Evolutionary conservation across 2,113 vertebrate species (phyloP), one percentile per base, ranked within the genome.

Genomic region (Camelus dromedarius): DNA sequence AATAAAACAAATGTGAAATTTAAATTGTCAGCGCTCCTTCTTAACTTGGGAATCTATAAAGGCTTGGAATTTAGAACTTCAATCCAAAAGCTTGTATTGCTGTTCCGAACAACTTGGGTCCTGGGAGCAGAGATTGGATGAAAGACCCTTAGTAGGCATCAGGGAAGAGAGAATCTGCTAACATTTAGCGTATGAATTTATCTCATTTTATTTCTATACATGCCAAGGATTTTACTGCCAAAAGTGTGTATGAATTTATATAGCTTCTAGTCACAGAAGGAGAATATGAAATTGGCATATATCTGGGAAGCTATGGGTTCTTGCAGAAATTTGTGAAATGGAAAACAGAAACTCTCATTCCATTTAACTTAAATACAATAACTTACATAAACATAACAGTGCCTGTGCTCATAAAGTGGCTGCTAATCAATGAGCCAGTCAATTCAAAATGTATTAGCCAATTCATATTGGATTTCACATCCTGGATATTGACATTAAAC

Each of bases 331-430:
- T 72, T 82, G 13, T 90, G 64, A 76, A 93, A 56, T 70, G 14
- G 12, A 62, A 93, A 95, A 81, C 22, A 76, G 35, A 83, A 88
- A 86, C 4, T 76, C 15, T 81, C 24, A 52, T 86, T n/a, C 18
- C n/a, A 88, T 79, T 94, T 67, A 56, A 79, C 50, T 94, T 91
- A 90, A 95, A 64, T 94, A 84, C 7, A 96, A 54, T 76, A 89
- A 48, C 52, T 20, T 95, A 87, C 60, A 76, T 86, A 60, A 84
- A 67, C 73, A 86, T 82, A 64, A 66, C 54, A 56, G 35, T 64
- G 46, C 8, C 50, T 92, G 6, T 79, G 18, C 58, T 64, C 16
- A 76, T 48, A 81, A 92, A 72, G 28, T 66, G 32, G 10, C 56
- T 92, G 58, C 30, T 93, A 91, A 87, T 95, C 80, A 93, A 66